Percentiles rank a stretch among this genome's conserved stretches.
Evolutionary conservation across 2,888 invertebrate species (phyloP).

Genomic region (Caenorhabditis afra): DNA sequence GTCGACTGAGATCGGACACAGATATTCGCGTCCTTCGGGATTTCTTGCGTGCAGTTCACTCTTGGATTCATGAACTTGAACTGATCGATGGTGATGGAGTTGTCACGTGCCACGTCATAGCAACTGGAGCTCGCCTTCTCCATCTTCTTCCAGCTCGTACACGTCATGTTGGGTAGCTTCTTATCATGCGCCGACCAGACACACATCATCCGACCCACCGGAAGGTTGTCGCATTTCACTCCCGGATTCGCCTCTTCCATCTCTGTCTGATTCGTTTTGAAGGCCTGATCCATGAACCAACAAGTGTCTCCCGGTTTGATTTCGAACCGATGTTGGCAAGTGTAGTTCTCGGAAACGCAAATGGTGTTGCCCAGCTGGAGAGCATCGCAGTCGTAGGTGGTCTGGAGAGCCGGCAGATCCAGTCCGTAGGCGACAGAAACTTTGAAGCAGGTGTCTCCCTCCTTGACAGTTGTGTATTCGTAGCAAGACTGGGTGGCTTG

Average conservation of each 20-base stretch:
- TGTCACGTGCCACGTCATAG: background rate
- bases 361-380: constrained; percentile 40
- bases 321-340: constrained; percentile 27
- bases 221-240: constrained; percentile 38
- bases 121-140: background rate
- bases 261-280: constrained; percentile 27
- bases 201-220: constrained; percentile 24
- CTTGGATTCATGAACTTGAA: constrained; percentile 43
- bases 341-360: constrained; percentile 29
- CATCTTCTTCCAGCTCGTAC: constrained; percentile 15
- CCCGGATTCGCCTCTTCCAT: constrained; percentile 27
- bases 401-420: constrained; percentile 8
- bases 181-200: constrained; percentile 34
- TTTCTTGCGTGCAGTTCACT: constrained; percentile 4
- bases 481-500: constrained; percentile 12
- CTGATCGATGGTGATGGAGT: constrained; percentile 18
- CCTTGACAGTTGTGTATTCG: constrained; percentile 14
- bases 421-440: constrained; percentile 28
- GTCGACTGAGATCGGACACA: constrained; percentile 15
- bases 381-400: constrained; percentile 17
- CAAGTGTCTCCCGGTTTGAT: constrained; percentile 36
- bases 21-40: background rate
- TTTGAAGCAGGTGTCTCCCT: constrained; percentile 26
- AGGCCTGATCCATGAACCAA: constrained; percentile 10
- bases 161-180: constrained; percentile 26